Evolutionary conservation across 2,888 invertebrate species (phyloP).

Genomic region (Nasonovia ribisnigri): DNA sequence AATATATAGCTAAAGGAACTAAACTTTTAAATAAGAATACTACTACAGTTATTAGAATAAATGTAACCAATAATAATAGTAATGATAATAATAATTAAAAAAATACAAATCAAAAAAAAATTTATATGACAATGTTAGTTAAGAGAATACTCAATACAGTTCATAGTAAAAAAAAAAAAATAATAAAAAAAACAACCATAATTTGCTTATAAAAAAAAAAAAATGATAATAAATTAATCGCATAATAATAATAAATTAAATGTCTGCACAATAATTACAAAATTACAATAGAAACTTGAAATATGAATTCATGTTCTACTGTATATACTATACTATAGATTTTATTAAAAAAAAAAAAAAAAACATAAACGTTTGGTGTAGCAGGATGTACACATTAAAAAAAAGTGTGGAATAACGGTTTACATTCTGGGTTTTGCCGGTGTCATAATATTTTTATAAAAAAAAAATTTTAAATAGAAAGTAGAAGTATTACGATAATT

Average conservation of each 20-base stretch:
- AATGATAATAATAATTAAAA: constrained; percentile 20
- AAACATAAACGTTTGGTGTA: not conserved
- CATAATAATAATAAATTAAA: constrained; percentile 14
- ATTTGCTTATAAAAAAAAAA: constrained; percentile 6
- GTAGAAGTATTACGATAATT: constrained; percentile 2
- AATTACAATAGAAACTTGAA: constrained; percentile 1
- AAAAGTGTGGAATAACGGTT: not conserved
- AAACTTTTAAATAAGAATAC: constrained; percentile 46
- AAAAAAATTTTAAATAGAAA: constrained; percentile 4
- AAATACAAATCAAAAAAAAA: not conserved
- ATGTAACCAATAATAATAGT: constrained; percentile 17
- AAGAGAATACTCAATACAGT: not conserved
- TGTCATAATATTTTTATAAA: constrained; percentile 20
- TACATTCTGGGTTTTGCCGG: not conserved
- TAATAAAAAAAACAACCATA: constrained; percentile 5
- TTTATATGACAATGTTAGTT: constrained; percentile 5
- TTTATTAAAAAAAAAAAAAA: not conserved
- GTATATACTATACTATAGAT: not conserved
- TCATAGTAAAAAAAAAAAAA: constrained; percentile 10
- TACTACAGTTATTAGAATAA: constrained; percentile 22
- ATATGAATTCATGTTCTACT: not conserved
- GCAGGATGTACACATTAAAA: not conserved
- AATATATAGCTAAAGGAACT: constrained; percentile 61
- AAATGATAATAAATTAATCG: constrained; percentile 6
- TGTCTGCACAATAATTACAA: constrained; percentile 7